Evolutionary conservation across 2,888 invertebrate species (phyloP).

Genomic region (Leucophenga montana): DNA sequence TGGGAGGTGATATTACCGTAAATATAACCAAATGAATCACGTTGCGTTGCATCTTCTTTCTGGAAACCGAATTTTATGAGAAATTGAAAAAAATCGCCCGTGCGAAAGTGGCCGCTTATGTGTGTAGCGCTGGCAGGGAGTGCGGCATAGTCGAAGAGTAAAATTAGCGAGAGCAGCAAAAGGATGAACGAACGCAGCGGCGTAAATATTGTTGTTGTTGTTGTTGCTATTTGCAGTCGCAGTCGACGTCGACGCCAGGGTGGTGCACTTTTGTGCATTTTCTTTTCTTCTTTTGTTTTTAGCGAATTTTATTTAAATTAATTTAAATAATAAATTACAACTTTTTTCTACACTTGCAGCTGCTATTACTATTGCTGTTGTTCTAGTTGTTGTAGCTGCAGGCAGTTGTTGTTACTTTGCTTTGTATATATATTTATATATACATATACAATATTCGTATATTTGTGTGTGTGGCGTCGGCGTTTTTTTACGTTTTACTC

Average conservation of each 20-base stretch:
- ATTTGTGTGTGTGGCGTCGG: too few species aligned
- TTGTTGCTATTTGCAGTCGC: conserved; percentile 1
- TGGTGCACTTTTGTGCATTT: conserved; percentile 62
- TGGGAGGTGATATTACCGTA: conserved; percentile 93
- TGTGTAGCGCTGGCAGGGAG: conserved; percentile 72
- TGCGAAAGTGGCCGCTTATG: conserved; percentile 79
- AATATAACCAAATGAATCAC: conserved; percentile 93
- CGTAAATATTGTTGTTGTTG: conserved; percentile 40
- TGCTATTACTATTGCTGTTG: not conserved
- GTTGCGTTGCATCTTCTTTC: conserved; percentile 87
- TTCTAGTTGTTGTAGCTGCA: conserved; percentile 14
- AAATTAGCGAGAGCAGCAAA: conserved; percentile 31
- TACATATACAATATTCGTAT: too few species aligned
- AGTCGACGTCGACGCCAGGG: conserved; percentile 52
- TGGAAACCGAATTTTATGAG: conserved; percentile 97
- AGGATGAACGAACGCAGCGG: conserved; percentile 23
- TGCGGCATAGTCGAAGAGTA: conserved; percentile 25
- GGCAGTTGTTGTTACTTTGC: not conserved
- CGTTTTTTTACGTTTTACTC: too few species aligned
- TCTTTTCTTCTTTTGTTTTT: conserved; percentile 31
- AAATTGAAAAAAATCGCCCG: conserved; percentile 89
- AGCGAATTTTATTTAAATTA: conserved; percentile 41
- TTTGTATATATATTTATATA: too few species aligned
- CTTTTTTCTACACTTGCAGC: too few species aligned
- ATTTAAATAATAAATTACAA: too few species aligned